Evolutionary conservation across 2,113 vertebrate genomes (phyloP).

Genomic region (Amphilophus citrinellus): DNA sequence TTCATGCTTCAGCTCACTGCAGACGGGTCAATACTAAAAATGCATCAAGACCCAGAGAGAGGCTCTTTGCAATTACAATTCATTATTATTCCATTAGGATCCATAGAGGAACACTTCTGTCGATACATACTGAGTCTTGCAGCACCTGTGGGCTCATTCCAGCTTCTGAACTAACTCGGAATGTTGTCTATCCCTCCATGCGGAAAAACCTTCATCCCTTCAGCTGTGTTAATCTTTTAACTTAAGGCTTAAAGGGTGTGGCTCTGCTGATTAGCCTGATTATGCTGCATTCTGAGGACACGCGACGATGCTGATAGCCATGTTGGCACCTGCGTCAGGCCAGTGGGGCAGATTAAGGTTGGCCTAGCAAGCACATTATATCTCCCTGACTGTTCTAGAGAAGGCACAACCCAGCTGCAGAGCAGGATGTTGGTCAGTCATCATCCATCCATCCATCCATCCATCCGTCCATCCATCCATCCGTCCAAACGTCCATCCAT

Average conservation of each 20-base stretch:
- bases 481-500: too few relatives aligned
- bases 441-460: too few relatives aligned
- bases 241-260: constrained; percentile 48
- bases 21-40: constrained; percentile 63
- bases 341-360: constrained; percentile 72
- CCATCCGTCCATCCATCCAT: too few relatives aligned
- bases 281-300: constrained; percentile 32
- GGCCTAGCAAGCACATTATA: constrained; percentile 35
- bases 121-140: constrained; percentile 7
- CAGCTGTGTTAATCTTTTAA: constrained; percentile 56
- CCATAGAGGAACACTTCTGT: constrained; percentile 30
- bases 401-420: background rate
- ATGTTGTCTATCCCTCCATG: constrained; percentile 6
- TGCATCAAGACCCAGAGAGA: constrained; percentile 33
- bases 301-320: constrained; percentile 33
- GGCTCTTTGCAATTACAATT: constrained; percentile 56
- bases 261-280: constrained; percentile 64
- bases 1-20: constrained; percentile 57
- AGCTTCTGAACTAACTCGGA: constrained; percentile 19
- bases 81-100: constrained; percentile 69
- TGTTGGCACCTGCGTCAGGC: constrained; percentile 48
- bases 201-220: constrained; percentile 14
- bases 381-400: constrained; percentile 19
- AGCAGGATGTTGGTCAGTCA: background rate
- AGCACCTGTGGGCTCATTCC: constrained; percentile 15